Conservation (phyloP, 1,140 invertebrate genomes). For the Brachionus sp. region DNA sequence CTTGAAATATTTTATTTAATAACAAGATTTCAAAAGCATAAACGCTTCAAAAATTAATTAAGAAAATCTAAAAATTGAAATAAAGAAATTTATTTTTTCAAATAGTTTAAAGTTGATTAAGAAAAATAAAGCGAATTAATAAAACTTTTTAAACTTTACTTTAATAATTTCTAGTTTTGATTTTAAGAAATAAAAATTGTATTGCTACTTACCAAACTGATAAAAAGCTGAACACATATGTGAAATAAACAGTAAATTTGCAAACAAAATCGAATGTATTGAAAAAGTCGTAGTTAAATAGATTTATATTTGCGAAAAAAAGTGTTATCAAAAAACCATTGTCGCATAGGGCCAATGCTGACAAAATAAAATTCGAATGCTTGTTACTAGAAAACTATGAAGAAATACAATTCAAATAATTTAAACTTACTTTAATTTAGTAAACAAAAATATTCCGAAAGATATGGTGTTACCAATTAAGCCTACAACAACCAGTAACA, state of each 20-base stretch:
- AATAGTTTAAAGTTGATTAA: no score
- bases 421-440: conserved; percentile 3
- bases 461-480: conserved; percentile 11
- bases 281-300: background rate
- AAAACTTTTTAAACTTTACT: no score
- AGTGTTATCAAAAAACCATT: conserved; percentile 26
- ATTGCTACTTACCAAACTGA: conserved; percentile 21
- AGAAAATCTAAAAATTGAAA: no score
- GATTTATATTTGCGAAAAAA: background rate
- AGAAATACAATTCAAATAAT: background rate
- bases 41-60: no score
- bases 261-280: background rate
- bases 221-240: conserved; percentile 17
- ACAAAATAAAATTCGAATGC: conserved; percentile 18
- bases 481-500: background rate
- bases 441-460: background rate
- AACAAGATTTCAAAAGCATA: no score
- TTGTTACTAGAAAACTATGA: background rate
- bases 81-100: no score
- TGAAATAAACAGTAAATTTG: conserved; percentile 20
- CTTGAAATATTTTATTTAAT: no score
- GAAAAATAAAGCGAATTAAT: no score
- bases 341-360: conserved; percentile 2
- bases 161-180: no score
- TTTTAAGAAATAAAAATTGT: background rate